Evolutionary conservation across 2,888 invertebrate species (phyloP).

Genomic region (Oscheius onirici): DNA sequence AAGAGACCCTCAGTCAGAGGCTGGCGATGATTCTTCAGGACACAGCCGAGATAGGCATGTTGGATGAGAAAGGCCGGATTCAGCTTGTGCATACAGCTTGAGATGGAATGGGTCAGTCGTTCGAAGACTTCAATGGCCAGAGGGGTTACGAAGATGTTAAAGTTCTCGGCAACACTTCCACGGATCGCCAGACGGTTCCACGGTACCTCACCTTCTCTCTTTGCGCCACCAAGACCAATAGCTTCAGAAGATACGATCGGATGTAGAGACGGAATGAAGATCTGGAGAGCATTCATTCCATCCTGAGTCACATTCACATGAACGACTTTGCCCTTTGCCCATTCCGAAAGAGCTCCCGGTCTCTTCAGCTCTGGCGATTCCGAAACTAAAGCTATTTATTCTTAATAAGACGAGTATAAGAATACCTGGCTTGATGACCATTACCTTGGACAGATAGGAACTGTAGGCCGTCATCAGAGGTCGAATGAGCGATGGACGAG

Average conservation of each 20-base stretch:
- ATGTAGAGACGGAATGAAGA: conserved; percentile 2
- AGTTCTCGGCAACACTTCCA: conserved; percentile 21
- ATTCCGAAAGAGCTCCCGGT: conserved; percentile 43
- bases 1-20: conserved; percentile 59
- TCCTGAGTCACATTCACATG: not conserved
- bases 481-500: not conserved
- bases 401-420: too few relatives aligned
- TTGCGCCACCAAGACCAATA: not conserved
- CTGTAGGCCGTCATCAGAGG: conserved; percentile 17
- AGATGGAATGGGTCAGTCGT: conserved; percentile 40
- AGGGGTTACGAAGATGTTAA: conserved; percentile 60
- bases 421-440: conserved; percentile 7
- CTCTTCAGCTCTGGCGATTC: conserved; percentile 42
- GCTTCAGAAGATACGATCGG: conserved; percentile 33
- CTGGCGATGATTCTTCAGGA: conserved; percentile 57
- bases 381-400: not conserved
- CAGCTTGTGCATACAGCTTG: conserved; percentile 35
- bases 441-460: conserved; percentile 4
- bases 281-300: conserved; percentile 32
- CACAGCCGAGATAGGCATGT: conserved; percentile 58
- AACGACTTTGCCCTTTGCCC: conserved; percentile 38
- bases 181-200: conserved; percentile 11
- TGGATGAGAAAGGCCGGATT: conserved; percentile 64
- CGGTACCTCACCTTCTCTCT: not conserved
- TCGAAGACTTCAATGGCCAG: conserved; percentile 60